A percentile compares a stretch with the other conserved stretches of the same genome.
phyloP scores from a whole-genome alignment of 2,888 invertebrate genomes.

The Erpobdella octoculata region DNA sequence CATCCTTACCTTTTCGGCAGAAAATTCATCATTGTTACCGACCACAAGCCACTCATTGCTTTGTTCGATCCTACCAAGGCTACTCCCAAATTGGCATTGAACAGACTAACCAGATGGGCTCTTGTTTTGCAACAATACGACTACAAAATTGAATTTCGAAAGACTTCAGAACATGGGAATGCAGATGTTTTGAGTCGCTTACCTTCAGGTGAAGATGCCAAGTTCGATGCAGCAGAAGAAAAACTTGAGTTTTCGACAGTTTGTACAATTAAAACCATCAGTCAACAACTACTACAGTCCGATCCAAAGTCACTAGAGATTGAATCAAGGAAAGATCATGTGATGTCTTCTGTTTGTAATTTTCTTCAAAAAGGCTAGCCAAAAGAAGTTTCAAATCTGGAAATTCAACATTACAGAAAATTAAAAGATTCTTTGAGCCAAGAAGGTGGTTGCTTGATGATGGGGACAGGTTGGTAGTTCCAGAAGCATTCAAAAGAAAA shows the following conservation, averaged over 20 bases:
- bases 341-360: not conserved
- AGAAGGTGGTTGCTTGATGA: not conserved
- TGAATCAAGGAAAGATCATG: not conserved
- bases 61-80: slow-evolving; percentile 42
- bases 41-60: slow-evolving; percentile 47
- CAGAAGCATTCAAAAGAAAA: not conserved
- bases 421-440: not conserved
- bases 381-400: not conserved
- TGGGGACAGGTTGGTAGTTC: too few relatives aligned
- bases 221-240: not conserved
- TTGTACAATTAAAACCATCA: not conserved
- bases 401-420: not conserved
- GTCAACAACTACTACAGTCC: not conserved
- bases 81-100: slow-evolving; percentile 37
- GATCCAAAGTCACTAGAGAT: not conserved
- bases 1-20: slow-evolving; percentile 47
- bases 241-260: not conserved
- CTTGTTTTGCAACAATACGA: slow-evolving; percentile 43
- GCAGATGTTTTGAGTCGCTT: slow-evolving; percentile 33
- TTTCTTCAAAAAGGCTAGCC: not conserved
- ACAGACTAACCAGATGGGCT: slow-evolving; percentile 39
- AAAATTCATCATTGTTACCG: slow-evolving; percentile 47
- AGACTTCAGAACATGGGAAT: slow-evolving; percentile 40
- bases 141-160: slow-evolving; percentile 41
- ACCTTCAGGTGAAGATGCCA: not conserved